Evolutionary conservation across 1,140 invertebrate genomes (phyloP), one percentile per base, ranked within the genome.

Genomic region (Amyelois transitella): DNA sequence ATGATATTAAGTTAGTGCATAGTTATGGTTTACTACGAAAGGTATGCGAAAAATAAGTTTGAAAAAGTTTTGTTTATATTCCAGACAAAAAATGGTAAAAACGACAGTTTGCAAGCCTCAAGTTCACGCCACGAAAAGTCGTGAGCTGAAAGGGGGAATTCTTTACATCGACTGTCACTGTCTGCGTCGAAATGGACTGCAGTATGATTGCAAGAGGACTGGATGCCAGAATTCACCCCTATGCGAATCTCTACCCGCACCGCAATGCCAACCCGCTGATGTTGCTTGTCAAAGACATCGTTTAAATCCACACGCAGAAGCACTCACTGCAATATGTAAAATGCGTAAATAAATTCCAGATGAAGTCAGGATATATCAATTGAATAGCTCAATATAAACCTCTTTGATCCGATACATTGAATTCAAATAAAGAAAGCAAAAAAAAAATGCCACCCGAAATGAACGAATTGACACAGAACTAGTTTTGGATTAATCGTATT

Each of bases 181-280:
- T 60, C 90, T 93, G 10, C 92, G 91, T 58, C 89, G 92, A 19
- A 94, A 95, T 71, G 94, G 94, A 0, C 72, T 95, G 10, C 94
- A 95, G 75, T 93, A 94, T 65, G 91, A 93, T 48, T 95, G 94
- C 58, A 90, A 91, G 14, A 88, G 94, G 53, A 90, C 83, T 58
- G 90, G 92, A 47, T 94, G 93, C 62, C 91, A 91, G 66, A 91
- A 91, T 20, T 79, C 90, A 12, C 91, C 91, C 0, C 87, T 90
- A 20, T 94, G 93, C 66, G 80, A 92, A 69, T 89, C 87, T 6
- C 85, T 91, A 62, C 90, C 93, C n/a, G 90, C 90, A 20, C 93
- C 94, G 0, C 78, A 90, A 3, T 95, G 94, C 64, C 81, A 81
- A 19, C 92, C 92, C 2, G 89, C 90, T n/a, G 71, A 75, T 19